Evolutionary conservation across 2,113 vertebrate genomes (phyloP).

Genomic region (Gallinago jamesoni): DNA sequence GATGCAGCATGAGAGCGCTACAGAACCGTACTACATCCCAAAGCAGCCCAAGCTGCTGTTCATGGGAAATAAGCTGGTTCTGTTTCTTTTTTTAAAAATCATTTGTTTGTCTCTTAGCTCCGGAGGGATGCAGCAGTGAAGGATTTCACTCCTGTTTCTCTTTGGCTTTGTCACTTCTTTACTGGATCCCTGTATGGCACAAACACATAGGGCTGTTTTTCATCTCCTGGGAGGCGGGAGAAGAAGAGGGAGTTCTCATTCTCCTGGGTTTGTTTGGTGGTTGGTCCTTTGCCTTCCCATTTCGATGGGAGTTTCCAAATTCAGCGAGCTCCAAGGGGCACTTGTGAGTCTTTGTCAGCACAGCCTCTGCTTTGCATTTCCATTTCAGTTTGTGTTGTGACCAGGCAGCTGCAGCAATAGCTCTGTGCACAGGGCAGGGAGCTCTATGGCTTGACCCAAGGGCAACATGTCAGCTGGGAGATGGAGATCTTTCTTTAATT

Average conservation of each 20-base stretch:
- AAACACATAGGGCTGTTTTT: not conserved
- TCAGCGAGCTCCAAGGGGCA: not conserved
- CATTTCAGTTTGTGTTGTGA: rapidly evolving
- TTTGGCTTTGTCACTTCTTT: not conserved
- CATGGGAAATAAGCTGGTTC: not conserved
- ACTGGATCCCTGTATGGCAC: not conserved
- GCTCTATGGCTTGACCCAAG: not conserved
- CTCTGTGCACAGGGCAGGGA: not conserved
- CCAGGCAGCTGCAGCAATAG: not conserved
- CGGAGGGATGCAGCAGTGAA: not conserved
- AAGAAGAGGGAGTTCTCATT: not conserved
- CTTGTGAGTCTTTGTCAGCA: not conserved
- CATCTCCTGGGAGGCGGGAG: not conserved
- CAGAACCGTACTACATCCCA: not conserved
- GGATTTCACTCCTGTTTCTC: not conserved
- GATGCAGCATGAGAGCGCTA: not conserved
- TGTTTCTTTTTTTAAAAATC: no score
- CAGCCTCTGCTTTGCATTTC: not conserved
- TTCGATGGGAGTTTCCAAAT: not conserved
- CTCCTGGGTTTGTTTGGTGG: not conserved
- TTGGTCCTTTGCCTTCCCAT: not conserved
- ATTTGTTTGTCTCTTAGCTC: not conserved
- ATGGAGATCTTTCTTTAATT: not conserved
- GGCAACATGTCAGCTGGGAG: not conserved
- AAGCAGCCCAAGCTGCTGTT: not conserved